Percentiles rank a stretch among this genome's conserved stretches.
These are phyloP conservation scores for Acomys russatus DNA, from an alignment of 2,797 vertebrate species.

Conservation along the genomic window DNA sequence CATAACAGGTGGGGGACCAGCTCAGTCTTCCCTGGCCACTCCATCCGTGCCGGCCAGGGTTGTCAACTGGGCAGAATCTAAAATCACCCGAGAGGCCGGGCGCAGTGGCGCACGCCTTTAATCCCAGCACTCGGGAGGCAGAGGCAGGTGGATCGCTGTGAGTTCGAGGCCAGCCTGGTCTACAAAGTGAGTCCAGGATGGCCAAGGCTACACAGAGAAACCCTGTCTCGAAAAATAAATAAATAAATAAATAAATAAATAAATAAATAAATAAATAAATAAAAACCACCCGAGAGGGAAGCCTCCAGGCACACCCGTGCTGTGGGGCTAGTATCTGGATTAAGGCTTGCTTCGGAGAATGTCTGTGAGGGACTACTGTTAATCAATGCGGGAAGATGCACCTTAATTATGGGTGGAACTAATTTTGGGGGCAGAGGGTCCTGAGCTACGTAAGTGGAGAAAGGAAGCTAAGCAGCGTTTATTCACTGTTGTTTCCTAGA, in stretches of 20 bases:
- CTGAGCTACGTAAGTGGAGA: background rate
- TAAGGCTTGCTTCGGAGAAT: background rate
- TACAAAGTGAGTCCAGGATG: no score
- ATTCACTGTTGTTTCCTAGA: background rate
- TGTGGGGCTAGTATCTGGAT: background rate
- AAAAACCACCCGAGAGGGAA: background rate
- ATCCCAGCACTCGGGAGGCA: no score
- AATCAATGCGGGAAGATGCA: background rate
- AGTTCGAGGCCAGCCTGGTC: no score
- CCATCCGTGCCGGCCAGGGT: no score
- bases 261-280: no score
- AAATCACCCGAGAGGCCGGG: background rate
- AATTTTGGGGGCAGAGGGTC: background rate
- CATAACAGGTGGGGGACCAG: background rate
- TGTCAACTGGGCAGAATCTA: background rate
- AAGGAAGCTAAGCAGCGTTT: background rate
- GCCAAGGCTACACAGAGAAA: no score
- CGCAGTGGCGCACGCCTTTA: no score
- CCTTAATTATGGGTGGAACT: background rate
- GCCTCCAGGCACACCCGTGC: background rate
- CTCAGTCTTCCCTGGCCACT: background rate
- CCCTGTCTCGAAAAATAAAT: no score
- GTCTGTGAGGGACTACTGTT: background rate
- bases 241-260: no score
- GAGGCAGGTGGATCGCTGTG: no score